A percentile compares a stretch with the other conserved stretches of the same genome.
Evolutionary conservation across 2,888 invertebrate species (phyloP).

Genomic region (Scaptomyza flava): DNA sequence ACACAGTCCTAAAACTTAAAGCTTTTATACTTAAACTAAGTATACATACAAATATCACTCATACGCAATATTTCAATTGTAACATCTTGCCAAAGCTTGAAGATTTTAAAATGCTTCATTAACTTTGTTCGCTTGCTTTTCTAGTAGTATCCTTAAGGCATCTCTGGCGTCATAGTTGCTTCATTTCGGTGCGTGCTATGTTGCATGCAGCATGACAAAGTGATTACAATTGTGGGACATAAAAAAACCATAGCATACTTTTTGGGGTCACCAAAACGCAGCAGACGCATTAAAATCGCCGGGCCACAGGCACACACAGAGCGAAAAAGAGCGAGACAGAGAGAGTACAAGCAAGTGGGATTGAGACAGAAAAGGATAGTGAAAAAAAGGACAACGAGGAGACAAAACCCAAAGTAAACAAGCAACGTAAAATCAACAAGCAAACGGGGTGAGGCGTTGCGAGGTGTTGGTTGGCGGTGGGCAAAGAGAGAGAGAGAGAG

Average conservation of each 20-base stretch:
- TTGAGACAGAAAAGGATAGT: background rate
- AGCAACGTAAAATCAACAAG: slow-evolving; percentile 42
- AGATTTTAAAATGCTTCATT: background rate
- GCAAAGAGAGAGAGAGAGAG: background rate
- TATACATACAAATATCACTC: background rate
- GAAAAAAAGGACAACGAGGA: slow-evolving; percentile 3
- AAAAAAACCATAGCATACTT: slow-evolving; percentile 18
- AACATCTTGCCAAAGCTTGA: background rate
- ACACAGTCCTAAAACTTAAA: background rate
- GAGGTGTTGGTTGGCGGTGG: background rate
- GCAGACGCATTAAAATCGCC: slow-evolving; percentile 51
- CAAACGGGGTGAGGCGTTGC: background rate
- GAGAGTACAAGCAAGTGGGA: background rate
- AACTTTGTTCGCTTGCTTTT: background rate
- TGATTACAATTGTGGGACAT: slow-evolving; percentile 26
- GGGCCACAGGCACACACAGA: slow-evolving; percentile 4
- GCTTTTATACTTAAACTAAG: too few relatives aligned
- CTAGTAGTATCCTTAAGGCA: background rate
- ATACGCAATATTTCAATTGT: background rate
- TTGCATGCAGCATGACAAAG: slow-evolving; percentile 32
- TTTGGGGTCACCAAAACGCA: slow-evolving; percentile 43
- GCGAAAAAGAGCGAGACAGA: background rate
- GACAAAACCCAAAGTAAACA: slow-evolving; percentile 45
- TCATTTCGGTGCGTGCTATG: slow-evolving; percentile 21
- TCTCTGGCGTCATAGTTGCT: slow-evolving; percentile 26